Evolutionary conservation across 1,140 invertebrate species (phyloP), one percentile per base, ranked within the genome.

Genomic region (Cydia pomonella): DNA sequence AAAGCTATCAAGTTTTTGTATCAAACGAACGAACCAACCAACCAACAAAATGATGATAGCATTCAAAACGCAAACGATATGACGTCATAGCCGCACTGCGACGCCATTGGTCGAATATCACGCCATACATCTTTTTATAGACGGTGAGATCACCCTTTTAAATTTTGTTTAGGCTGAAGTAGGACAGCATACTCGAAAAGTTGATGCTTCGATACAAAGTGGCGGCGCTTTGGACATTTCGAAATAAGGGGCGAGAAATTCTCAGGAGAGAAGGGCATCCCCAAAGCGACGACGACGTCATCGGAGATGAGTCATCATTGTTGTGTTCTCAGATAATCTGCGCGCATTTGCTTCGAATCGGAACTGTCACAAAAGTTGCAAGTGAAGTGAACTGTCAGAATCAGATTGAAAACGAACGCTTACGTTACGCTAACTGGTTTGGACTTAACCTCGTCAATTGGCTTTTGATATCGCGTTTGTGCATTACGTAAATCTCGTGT

Each of bases 261-360:
- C 87, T 89, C 78, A 82, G 83, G 85, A 91, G 85, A 91, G 87
- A 90, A 90, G 89, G 90, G 89, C 89, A 91, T 91, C 89, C 90
- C 90, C 90, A 88, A 91, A 90, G 85, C 78, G 86, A 85, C 74
- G 81, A 81, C 82, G 79, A 92, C 89, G 90, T 92, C 88, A 90
- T 79, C 83, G 78, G 25, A 75, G 87, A 92, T 92, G 90, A 92
- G 77, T 92, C 90, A 92, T 85, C 86, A 91, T 86, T 92, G 89
- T 91, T 91, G 87, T 92, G 87, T 79, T 92, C 85, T 86, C 78
- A 81, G 77, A 78, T 87, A 85, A 86, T 87, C 82, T 84, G 82
- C 76, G 83, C 82, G 82, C 83, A 84, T 85, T 88, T 86, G 82
- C 87, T 87, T 84, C 84, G 84, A 87, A 83, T 79, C 81, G 76